phyloP scores from a whole-genome alignment of 1,140 invertebrate species.

The Drosophila triauraria region DNA sequence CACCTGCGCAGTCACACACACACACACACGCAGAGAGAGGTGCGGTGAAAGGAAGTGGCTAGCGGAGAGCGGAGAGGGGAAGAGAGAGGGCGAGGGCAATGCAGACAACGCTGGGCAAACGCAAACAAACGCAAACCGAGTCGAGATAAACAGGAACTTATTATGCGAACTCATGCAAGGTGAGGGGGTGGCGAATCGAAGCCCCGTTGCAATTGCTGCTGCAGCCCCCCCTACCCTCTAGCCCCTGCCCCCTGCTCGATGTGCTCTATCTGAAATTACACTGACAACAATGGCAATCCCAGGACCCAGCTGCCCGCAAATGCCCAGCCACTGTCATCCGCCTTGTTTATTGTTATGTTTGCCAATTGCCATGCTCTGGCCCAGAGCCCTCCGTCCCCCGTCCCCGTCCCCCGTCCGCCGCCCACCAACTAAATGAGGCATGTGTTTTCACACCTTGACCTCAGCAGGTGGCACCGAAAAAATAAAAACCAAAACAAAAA shows the following conservation, averaged over 20 bases:
- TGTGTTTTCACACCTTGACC: conserved; percentile 64
- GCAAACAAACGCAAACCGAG: conserved; percentile 69
- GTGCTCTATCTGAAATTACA: conserved; percentile 72
- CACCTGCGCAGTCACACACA: conserved; percentile 66
- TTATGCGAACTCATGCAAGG: conserved; percentile 75
- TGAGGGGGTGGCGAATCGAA: conserved; percentile 17
- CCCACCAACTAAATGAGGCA: conserved; percentile 46
- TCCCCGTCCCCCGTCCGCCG: too few species aligned
- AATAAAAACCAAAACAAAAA: conserved; percentile 17
- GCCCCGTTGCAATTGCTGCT: too few species aligned
- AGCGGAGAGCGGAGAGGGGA: too few species aligned
- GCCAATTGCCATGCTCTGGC: conserved; percentile 51
- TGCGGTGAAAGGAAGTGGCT: not conserved
- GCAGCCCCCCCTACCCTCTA: too few species aligned
- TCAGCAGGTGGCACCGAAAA: conserved; percentile 43
- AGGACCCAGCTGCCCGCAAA: conserved; percentile 30
- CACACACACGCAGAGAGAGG: conserved; percentile 22
- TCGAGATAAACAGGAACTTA: conserved; percentile 80
- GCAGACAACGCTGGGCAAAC: conserved; percentile 55
- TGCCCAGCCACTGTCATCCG: conserved; percentile 17
- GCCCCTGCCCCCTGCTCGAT: conserved; percentile 19
- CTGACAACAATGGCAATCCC: conserved; percentile 53
- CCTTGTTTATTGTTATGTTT: conserved; percentile 71
- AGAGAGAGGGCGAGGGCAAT: not conserved
- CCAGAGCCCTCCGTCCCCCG: too few species aligned